These are phyloP conservation scores for Dendrocopos noguchii DNA, from an alignment of 2,113 vertebrate genomes.

Conservation along the genomic window DNA sequence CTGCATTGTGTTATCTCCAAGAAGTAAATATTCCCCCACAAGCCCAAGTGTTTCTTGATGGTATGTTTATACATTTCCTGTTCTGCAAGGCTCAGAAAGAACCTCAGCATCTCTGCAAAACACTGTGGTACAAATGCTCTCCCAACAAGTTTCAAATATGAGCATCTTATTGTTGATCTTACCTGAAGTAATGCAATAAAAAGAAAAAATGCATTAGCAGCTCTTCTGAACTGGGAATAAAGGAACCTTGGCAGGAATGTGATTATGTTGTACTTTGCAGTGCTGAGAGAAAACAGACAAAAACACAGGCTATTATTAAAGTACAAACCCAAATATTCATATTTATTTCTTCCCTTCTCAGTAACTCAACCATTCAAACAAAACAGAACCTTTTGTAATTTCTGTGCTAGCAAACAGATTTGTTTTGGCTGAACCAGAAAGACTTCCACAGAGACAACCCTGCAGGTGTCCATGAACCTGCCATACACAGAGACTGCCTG, in stretches of 20 bases:
- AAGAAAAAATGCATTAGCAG: conserved; percentile 98
- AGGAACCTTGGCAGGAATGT: conserved; percentile 98
- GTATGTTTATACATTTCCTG: background rate
- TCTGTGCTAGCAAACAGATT: background rate
- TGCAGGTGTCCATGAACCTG: accelerated
- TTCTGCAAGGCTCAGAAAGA: background rate
- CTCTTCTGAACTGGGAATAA: conserved; percentile 98
- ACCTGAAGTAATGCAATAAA: conserved; percentile 99
- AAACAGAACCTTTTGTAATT: background rate
- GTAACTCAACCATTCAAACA: background rate
- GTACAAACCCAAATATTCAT: background rate
- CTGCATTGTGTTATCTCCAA: background rate
- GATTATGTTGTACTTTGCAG: conserved; percentile 97
- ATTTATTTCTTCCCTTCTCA: background rate
- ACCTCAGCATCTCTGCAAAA: background rate
- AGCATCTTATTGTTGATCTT: conserved; percentile 56
- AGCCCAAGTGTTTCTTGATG: background rate
- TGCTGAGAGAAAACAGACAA: conserved; percentile 83
- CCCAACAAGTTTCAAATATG: background rate
- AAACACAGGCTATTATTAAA: background rate
- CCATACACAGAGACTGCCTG: background rate
- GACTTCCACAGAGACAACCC: background rate
- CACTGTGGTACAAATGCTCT: background rate
- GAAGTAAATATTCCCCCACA: background rate
- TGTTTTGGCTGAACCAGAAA: background rate